Percentiles rank a stretch among this genome's conserved stretches.
Conservation (phyloP, 1,140 invertebrate species). For the Lasioglossum albipes region DNA sequence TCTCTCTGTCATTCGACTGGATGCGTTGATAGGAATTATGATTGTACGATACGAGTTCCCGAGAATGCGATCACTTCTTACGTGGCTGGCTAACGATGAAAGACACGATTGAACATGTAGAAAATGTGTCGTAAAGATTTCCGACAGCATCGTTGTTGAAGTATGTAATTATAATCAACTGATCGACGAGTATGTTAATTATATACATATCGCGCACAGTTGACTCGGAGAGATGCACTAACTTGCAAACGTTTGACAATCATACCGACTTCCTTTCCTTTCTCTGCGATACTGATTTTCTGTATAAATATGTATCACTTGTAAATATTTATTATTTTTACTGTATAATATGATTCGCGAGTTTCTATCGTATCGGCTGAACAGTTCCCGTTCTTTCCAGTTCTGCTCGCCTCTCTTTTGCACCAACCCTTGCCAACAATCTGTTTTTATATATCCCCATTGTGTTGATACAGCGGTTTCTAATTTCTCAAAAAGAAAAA, state of each 20-base stretch:
- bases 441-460: too few relatives aligned
- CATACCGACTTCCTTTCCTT: constrained; percentile 68
- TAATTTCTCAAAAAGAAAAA: too few relatives aligned
- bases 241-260: constrained; percentile 72
- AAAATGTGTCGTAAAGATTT: too few relatives aligned
- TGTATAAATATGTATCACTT: constrained; percentile 69
- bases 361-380: constrained; percentile 53
- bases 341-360: constrained; percentile 57
- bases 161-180: neutral
- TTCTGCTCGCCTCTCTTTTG: constrained; percentile 7
- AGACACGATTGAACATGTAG: too few relatives aligned
- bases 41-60: too few relatives aligned
- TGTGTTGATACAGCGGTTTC: too few relatives aligned
- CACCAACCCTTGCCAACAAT: too few relatives aligned
- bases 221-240: constrained; percentile 50
- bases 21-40: neutral
- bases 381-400: neutral
- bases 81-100: too few relatives aligned
- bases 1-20: constrained; percentile 46
- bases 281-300: constrained; percentile 72
- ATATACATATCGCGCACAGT: neutral
- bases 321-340: constrained; percentile 80
- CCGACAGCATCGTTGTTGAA: too few relatives aligned
- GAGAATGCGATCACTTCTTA: too few relatives aligned
- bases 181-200: too few relatives aligned